These are phyloP conservation scores for Chironomus tepperi DNA, from an alignment of 1,140 invertebrate species.

Conservation along the genomic window DNA sequence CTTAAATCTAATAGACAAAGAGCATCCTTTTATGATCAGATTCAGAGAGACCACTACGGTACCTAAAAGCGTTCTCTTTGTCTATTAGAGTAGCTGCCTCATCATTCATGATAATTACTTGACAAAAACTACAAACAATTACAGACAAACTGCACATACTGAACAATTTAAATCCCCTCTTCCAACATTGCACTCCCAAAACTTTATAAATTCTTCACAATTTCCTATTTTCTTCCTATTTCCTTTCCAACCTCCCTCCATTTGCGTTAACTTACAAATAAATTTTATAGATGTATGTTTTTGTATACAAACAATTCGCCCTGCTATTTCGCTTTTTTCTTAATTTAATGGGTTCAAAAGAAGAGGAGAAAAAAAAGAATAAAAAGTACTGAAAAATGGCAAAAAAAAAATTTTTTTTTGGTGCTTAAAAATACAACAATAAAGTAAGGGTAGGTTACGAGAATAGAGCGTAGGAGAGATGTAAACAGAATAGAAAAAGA, in stretches of 20 bases:
- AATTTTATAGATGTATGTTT: neutral
- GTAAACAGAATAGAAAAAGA: neutral
- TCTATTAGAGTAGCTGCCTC: too few species aligned
- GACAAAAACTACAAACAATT: too few species aligned
- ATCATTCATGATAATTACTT: too few species aligned
- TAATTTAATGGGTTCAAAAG: slow-evolving; percentile 20
- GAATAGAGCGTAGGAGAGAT: neutral
- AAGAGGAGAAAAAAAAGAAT: neutral
- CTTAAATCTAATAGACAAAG: too few species aligned
- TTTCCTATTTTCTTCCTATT: neutral
- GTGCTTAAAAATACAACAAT: slow-evolving; percentile 5
- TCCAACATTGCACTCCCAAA: neutral
- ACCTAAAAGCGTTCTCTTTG: too few species aligned
- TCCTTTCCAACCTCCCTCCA: neutral
- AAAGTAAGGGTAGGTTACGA: neutral
- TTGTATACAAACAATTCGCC: neutral
- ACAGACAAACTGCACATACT: too few species aligned
- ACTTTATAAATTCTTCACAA: neutral
- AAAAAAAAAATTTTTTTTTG: too few species aligned
- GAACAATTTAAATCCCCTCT: neutral
- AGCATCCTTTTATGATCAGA: too few species aligned
- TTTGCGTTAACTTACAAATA: neutral
- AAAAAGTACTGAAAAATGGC: neutral
- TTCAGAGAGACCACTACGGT: too few species aligned
- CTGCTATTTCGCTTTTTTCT: neutral